Base-by-base conservation (phyloP, 1,140 invertebrate species). In the Lamellibrachia luymesi region DNA sequence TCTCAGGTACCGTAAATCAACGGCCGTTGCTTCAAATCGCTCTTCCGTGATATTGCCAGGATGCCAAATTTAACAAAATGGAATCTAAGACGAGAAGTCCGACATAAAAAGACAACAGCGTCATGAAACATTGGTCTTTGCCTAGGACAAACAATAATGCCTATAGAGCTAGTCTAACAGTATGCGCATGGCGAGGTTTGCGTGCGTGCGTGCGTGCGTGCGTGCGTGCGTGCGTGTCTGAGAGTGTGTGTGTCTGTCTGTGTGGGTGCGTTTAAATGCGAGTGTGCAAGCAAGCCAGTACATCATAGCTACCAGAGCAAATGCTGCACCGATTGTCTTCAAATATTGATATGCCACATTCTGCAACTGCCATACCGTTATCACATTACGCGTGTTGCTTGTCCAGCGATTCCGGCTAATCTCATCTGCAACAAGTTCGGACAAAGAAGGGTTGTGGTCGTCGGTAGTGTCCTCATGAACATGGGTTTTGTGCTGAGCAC, bases 401-500 rank as follows among this genome's bases (percentile, higher is more conserved):
- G 13, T 80, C 13, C 13, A 80, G 64, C 64, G 64, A 80, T 80
- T 10, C 64, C 64, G 64, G 64, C 25, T 22, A 80, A 80, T 80
- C 64, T 80, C 64, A 80, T 80, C 64, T 80, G 64, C 64, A 80
- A 80, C 64, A 93, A 91, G 90, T 93, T 50, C 93, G 51, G 49
- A 0, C 90, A 80, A 49, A 89, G 93, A 10, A 10, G 50, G 51
- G 90, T 93, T 27, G 89, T 90, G 10, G 27, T 91, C 25, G 13
- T 91, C 50, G 93, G 93, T 13, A 89, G 93, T 22, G 2, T 93
- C 4, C 80, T 93, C 93, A 91, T 93, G 90, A 50, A 25, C 50
- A 27, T 51, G 50, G 93, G 93, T 17, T 93, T 93, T 50, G 90
- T 93, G 49, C 50, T 93, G 89, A 91, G 90, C 93, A 91, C 80